Evolutionary conservation across 2,797 vertebrate genomes (phyloP), one percentile per base, ranked within the genome.

Genomic region (Numenius phaeopus): DNA sequence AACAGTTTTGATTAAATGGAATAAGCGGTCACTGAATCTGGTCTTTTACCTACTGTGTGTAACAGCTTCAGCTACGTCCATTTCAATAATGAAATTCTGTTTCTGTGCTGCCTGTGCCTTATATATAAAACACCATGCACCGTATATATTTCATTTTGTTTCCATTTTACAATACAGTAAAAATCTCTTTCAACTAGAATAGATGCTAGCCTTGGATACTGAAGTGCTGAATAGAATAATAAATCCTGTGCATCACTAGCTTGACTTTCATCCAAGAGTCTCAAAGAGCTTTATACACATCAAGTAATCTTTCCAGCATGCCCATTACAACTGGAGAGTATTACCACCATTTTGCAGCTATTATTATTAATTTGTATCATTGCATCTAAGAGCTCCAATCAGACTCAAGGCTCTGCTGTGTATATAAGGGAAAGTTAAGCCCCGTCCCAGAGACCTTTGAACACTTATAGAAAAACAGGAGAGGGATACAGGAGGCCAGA

Each of bases 141-240:
- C 77, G 65, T 91, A 90, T 97, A 95, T 95, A 93, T 96, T 93
- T 97, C 87, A 95, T 94, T 97, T 97, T 93, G 93, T 96, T 97
- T 97, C 90, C 91, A 87, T 96, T 96, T 97, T 92, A 95, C 90
- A 95, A 81, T 94, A 78, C 91, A 81, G 75, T 89, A 88, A 92
- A 97, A 96, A 94, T 96, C 94, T 94, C 96, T 97, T 96, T 94
- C 91, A 94, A 67, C 72, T 83, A 83, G 80, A 96, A 95, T 91
- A 97, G 89, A 93, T 97, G 66, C 95, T 93, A 95, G 93, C 91
- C 92, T 96, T 96, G 88, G 90, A 93, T 91, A 95, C 86, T 87
- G 72, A 90, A 92, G 87, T 75, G 87, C 61, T 93, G 94, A 91
- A 94, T 87, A 94, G 94, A 97, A 96, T 95, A 94, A 95, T 96